These are phyloP conservation scores for Ligdia adustata DNA, from an alignment of 2,888 invertebrate genomes.

Conservation along the genomic window DNA sequence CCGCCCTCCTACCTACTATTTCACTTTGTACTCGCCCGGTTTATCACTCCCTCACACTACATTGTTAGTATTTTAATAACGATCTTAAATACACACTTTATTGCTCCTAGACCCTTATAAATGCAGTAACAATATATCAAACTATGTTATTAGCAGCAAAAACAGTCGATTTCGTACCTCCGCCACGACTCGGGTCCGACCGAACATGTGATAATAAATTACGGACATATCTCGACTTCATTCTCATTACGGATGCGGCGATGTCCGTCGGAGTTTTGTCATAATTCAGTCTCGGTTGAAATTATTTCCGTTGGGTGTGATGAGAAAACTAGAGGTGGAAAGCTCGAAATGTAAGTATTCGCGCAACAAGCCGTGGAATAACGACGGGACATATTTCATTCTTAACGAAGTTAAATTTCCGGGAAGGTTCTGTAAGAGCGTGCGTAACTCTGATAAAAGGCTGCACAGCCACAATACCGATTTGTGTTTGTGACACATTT, in stretches of 20 bases:
- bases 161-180: conserved; percentile 59
- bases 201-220: conserved; percentile 77
- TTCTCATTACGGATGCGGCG: conserved; percentile 83
- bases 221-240: conserved; percentile 78
- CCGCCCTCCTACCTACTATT: conserved; percentile 70
- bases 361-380: conserved; percentile 81
- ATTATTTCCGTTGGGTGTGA: conserved; percentile 82
- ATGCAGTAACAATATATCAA: conserved; percentile 27
- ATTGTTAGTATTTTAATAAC: conserved; percentile 51
- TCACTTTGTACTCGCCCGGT: conserved; percentile 64
- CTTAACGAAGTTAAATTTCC: conserved; percentile 84
- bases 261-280: conserved; percentile 83
- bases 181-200: conserved; percentile 49
- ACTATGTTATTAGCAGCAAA: conserved; percentile 49
- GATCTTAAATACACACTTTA: conserved; percentile 42
- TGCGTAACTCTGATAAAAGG: conserved; percentile 81
- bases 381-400: conserved; percentile 82
- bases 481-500: conserved; percentile 57
- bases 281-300: conserved; percentile 83
- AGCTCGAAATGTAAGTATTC: conserved; percentile 79
- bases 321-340: conserved; percentile 82
- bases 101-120: conserved; percentile 35
- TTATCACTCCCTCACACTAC: conserved; percentile 58
- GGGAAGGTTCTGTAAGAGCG: conserved; percentile 76
- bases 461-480: conserved; percentile 65